A percentile compares a stretch with the other conserved stretches of the same genome.
These are phyloP conservation scores for Megaustenia siamemsis DNA, from an alignment of 2,888 invertebrate genomes.

Conservation along the genomic window DNA sequence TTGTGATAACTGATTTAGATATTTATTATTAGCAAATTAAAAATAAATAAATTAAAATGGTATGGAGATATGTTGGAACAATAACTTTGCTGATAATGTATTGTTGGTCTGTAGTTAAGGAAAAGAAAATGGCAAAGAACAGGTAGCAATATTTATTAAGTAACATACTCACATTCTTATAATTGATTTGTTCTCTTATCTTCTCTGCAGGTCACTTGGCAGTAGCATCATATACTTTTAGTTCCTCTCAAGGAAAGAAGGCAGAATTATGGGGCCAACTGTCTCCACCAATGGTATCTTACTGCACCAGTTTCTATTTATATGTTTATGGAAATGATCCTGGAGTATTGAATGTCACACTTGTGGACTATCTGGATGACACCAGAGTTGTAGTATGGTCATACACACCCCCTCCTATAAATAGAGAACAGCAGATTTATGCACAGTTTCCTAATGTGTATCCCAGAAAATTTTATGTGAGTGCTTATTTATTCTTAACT, in stretches of 20 bases:
- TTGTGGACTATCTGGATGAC: slow-evolving; percentile 29
- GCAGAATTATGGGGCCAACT: slow-evolving; percentile 36
- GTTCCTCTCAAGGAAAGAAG: slow-evolving; percentile 2
- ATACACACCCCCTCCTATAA: not conserved
- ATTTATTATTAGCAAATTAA: no score
- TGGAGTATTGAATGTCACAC: slow-evolving; percentile 18
- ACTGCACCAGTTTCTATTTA: slow-evolving; percentile 23
- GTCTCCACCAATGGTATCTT: not conserved
- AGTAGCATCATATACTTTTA: slow-evolving; percentile 9
- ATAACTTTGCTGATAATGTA: no score
- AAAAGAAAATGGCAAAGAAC: no score
- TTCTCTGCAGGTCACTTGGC: slow-evolving; percentile 28
- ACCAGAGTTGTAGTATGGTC: slow-evolving; percentile 22
- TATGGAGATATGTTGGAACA: no score
- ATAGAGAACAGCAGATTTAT: not conserved
- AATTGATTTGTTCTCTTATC: not conserved
- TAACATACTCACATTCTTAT: not conserved
- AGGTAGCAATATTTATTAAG: no score
- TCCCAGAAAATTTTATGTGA: slow-evolving; percentile 13
- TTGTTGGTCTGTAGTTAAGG: no score
- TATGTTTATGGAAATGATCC: slow-evolving; percentile 23
- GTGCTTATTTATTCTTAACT: not conserved
- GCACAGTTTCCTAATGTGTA: slow-evolving; percentile 26
- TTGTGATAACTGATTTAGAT: no score
- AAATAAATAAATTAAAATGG: no score